Evolutionary conservation across 2,797 vertebrate species (phyloP).

Genomic region (Pristis pectinata): DNA sequence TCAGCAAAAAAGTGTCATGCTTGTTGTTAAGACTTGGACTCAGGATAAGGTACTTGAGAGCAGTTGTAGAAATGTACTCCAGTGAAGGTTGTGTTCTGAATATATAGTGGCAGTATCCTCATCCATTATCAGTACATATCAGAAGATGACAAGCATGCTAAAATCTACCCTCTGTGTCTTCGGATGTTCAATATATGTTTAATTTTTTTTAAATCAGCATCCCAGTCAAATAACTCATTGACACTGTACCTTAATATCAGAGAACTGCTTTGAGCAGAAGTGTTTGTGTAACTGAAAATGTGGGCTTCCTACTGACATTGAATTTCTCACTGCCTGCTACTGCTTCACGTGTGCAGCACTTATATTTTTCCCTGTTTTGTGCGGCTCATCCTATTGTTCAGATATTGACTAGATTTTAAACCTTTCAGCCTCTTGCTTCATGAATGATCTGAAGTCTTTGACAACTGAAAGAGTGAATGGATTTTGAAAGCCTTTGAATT

Average conservation of each 20-base stretch:
- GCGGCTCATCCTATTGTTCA: neutral
- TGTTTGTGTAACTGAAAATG: neutral
- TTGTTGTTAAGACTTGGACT: neutral
- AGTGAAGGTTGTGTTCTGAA: neutral
- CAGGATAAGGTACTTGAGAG: neutral
- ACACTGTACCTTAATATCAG: neutral
- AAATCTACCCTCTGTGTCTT: neutral
- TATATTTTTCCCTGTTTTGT: no score
- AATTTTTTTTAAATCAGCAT: no score
- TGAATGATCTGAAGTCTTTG: neutral
- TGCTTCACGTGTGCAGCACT: neutral
- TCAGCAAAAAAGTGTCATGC: neutral
- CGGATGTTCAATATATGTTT: neutral
- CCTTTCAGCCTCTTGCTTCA: neutral
- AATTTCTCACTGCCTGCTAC: neutral
- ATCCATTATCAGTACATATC: neutral
- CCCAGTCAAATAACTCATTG: neutral
- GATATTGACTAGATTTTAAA: neutral
- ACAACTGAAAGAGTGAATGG: neutral
- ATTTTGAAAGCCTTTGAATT: conserved; percentile 19
- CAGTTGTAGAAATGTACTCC: neutral
- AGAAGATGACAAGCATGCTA: neutral
- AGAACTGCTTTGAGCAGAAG: neutral
- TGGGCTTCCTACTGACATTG: neutral
- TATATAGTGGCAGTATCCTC: neutral